Evolutionary conservation across 2,797 vertebrate genomes (phyloP), one percentile per base, ranked within the genome.

Genomic region (Chiropotes sagulatus): DNA sequence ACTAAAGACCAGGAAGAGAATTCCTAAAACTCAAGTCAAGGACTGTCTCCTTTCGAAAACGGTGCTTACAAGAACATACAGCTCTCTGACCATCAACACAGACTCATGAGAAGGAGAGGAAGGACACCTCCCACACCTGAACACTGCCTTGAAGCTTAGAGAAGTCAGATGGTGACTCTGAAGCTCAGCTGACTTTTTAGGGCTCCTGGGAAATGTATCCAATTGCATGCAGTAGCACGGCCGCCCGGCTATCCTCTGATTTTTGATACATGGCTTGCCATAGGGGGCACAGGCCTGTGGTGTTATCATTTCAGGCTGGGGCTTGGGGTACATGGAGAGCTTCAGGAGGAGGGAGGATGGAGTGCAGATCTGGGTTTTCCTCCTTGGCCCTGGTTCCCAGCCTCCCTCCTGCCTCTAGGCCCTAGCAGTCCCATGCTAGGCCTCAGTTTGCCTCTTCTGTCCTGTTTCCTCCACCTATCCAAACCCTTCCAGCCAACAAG

Each of bases 111-210:
- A 30, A 15, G 17, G 28, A 7, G 50, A 50, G 10, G 30, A 36
- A 48, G 52, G 17, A 4, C 1, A 2, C 48, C 57, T 36, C 0
- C 0, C 2, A 70, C 7, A 11, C 6, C 7, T 8, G 50, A 39
- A n/a, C 1, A 0, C 5, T 6, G 19, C 88, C 36, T 61, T 4
- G 0, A 48, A 44, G 58, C 24, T 39, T 6, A 8, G 36, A 6
- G n/a, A 20, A 73, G 36, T 57, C 15, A 7, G 1, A 8, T 1
- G 64, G 30, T 52, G 44, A n/a, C 41, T 81, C 22, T 0, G 12
- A 58, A 20, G 36, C 28, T 1, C 41, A 33, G 17, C 54, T 7
- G 5, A n/a, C 4, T 0, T 48, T 20, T 54, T 78, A 2, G 48
- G 33, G 70, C 57, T 64, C 46, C 67, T 20, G 33, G 36, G 17